Conservation (phyloP, 1,140 invertebrate species). For the Leptopilina clavipes region DNA sequence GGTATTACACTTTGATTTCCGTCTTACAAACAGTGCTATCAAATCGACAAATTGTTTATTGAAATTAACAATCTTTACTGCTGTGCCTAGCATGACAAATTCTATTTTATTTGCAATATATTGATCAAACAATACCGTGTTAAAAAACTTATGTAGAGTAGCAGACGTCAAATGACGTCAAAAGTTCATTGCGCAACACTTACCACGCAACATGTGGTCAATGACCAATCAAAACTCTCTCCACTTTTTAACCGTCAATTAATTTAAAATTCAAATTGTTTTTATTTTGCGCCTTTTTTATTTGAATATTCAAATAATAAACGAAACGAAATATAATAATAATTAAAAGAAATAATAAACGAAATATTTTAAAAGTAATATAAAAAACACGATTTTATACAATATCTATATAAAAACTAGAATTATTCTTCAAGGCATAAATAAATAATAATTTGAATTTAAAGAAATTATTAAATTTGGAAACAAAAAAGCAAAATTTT, state of each 20-base stretch:
- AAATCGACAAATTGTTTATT: not conserved
- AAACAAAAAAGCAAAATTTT: too few species aligned
- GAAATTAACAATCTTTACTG: slow-evolving; percentile 33
- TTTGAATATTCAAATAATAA: not conserved
- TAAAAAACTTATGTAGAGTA: not conserved
- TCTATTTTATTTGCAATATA: slow-evolving; percentile 42
- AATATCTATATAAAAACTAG: too few species aligned
- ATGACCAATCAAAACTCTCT: not conserved
- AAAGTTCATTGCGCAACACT: not conserved
- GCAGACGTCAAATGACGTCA: slow-evolving; percentile 1
- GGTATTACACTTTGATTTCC: not conserved
- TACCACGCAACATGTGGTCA: not conserved
- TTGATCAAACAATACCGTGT: slow-evolving; percentile 44
- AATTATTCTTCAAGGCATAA: too few species aligned
- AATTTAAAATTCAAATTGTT: not conserved
- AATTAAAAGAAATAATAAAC: too few species aligned
- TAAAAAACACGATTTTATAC: too few species aligned
- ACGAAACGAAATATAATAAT: too few species aligned
- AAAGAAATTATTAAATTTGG: too few species aligned
- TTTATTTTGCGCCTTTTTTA: too few species aligned
- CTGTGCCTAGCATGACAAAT: slow-evolving; percentile 51
- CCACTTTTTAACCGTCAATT: not conserved
- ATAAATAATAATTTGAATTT: too few species aligned
- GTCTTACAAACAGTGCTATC: not conserved
- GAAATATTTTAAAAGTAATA: too few species aligned